Evolutionary conservation across 2,888 invertebrate species (phyloP).

Genomic region (Amphipyra tragopoginis): DNA sequence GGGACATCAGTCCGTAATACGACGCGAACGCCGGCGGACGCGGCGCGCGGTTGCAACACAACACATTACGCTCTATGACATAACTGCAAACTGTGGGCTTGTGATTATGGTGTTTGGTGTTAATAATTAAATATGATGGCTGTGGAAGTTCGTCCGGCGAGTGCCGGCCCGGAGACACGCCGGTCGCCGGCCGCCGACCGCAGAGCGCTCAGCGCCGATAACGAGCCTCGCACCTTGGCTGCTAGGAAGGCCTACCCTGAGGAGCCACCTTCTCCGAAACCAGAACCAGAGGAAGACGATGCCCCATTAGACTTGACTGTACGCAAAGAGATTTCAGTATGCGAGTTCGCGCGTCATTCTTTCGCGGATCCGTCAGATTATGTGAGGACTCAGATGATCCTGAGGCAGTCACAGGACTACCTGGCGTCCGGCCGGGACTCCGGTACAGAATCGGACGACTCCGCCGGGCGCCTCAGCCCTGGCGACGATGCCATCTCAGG

Average conservation of each 20-base stretch:
- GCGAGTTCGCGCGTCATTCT: slow-evolving; percentile 86
- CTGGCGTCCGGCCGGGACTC: slow-evolving; percentile 91
- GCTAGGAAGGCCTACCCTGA: slow-evolving; percentile 88
- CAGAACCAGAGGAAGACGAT: slow-evolving; percentile 84
- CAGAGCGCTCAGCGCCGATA: slow-evolving; percentile 79
- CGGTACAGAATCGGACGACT: slow-evolving; percentile 95
- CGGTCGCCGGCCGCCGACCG: slow-evolving; percentile 75
- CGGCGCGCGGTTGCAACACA: slow-evolving; percentile 72
- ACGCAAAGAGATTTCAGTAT: slow-evolving; percentile 85
- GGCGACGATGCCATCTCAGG: slow-evolving; percentile 87
- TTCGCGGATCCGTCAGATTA: slow-evolving; percentile 87
- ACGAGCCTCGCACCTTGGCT: slow-evolving; percentile 85
- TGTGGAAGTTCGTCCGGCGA: slow-evolving; percentile 86
- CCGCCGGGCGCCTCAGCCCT: slow-evolving; percentile 92
- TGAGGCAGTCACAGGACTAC: slow-evolving; percentile 86
- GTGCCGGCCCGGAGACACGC: slow-evolving; percentile 76
- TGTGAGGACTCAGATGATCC: slow-evolving; percentile 85
- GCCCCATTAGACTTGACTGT: slow-evolving; percentile 95
- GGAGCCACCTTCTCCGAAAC: slow-evolving; percentile 65
- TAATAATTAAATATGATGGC: slow-evolving; percentile 87
- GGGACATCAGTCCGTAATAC: slow-evolving; percentile 91
- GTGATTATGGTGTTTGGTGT: slow-evolving; percentile 86
- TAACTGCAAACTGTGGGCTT: slow-evolving; percentile 80
- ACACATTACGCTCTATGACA: slow-evolving; percentile 85
- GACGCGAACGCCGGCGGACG: slow-evolving; percentile 87